phyloP scores from a whole-genome alignment of 2,888 invertebrate genomes.

The Athrips mouffetella region DNA sequence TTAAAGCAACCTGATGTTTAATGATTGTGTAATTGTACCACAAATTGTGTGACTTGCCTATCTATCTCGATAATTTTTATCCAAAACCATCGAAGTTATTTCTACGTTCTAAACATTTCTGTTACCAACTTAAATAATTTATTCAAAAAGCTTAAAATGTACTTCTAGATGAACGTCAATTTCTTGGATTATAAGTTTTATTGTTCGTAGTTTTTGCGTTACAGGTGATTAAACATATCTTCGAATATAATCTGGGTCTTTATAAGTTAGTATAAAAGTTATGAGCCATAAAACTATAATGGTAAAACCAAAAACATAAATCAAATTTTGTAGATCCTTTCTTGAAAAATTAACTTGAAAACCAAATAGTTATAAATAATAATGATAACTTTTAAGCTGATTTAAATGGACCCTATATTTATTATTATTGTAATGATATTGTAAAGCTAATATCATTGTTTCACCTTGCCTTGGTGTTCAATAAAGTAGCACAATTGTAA shows the following conservation, averaged over 20 bases:
- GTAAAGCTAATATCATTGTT: slow-evolving; percentile 53
- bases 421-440: slow-evolving; percentile 51
- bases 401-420: slow-evolving; percentile 38
- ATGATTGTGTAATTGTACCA: no score
- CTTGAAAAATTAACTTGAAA: no score
- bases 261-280: neutral
- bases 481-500: slow-evolving; percentile 76
- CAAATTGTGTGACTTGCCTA: no score
- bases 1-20: no score
- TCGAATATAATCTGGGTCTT: slow-evolving; percentile 12
- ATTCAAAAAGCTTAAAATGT: slow-evolving; percentile 55
- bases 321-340: no score
- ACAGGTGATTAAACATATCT: slow-evolving; percentile 75
- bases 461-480: slow-evolving; percentile 77
- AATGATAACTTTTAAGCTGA: slow-evolving; percentile 26
- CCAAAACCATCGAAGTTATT: slow-evolving; percentile 28
- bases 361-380: slow-evolving; percentile 28
- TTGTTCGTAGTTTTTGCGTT: slow-evolving; percentile 62
- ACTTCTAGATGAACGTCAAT: slow-evolving; percentile 69
- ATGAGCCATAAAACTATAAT: no score
- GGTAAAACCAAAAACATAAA: no score
- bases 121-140: slow-evolving; percentile 54
- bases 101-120: slow-evolving; percentile 35
- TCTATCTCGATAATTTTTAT: no score
- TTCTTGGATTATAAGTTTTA: slow-evolving; percentile 39